These are phyloP conservation scores for Liodrosophila aerea DNA, from an alignment of 2,888 invertebrate genomes.

Conservation along the genomic window DNA sequence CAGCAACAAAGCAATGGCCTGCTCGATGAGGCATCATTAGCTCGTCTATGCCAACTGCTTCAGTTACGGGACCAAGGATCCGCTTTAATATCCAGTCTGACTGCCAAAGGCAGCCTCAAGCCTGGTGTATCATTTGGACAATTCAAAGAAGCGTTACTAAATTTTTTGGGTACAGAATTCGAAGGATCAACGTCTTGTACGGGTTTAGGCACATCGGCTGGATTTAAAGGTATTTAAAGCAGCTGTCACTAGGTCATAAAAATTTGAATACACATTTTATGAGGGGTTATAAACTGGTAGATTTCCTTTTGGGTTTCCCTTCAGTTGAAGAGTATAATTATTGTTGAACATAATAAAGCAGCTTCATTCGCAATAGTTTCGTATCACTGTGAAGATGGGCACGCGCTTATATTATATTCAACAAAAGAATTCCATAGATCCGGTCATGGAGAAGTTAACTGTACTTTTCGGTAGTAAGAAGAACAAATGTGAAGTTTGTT, in stretches of 20 bases:
- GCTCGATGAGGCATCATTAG: slow-evolving; percentile 86
- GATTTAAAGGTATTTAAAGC: slow-evolving; percentile 51
- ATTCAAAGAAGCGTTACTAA: slow-evolving; percentile 89
- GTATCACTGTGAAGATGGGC: slow-evolving; percentile 65
- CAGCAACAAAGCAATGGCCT: slow-evolving; percentile 86
- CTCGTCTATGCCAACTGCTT: slow-evolving; percentile 88
- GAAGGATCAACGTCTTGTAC: slow-evolving; percentile 59
- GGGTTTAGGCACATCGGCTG: slow-evolving; percentile 38
- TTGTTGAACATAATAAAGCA: too few species aligned
- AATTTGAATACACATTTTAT: slow-evolving; percentile 33
- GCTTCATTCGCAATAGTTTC: neutral
- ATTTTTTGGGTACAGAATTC: slow-evolving; percentile 85
- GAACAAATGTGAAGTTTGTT: neutral
- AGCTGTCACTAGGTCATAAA: slow-evolving; percentile 49
- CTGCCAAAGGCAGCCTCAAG: slow-evolving; percentile 72
- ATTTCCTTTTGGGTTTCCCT: too few species aligned
- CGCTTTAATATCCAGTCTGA: slow-evolving; percentile 85
- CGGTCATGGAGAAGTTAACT: slow-evolving; percentile 66
- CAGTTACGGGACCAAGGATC: slow-evolving; percentile 89
- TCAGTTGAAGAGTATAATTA: too few species aligned
- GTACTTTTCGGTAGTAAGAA: slow-evolving; percentile 66
- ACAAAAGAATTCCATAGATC: slow-evolving; percentile 43
- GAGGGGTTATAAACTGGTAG: too few species aligned
- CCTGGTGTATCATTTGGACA: slow-evolving; percentile 86
- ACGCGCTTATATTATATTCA: slow-evolving; percentile 75